Conservation (phyloP, 2,113 vertebrate genomes). For the Scopus umbretta region DNA sequence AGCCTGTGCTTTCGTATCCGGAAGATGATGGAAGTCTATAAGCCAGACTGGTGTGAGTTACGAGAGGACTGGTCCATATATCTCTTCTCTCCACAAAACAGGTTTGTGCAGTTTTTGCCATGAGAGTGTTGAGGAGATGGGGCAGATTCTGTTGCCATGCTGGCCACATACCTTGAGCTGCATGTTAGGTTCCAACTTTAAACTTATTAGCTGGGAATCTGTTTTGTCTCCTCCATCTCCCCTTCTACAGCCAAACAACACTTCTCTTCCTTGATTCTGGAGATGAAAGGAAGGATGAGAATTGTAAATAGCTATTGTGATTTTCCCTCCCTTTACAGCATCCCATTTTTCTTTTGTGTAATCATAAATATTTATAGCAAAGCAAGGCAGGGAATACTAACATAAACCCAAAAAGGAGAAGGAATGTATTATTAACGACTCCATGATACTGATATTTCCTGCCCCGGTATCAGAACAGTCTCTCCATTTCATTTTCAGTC, state of each 20-base stretch:
- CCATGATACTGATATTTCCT: background rate
- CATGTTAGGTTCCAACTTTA: background rate
- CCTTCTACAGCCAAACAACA: background rate
- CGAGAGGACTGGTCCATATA: conserved; percentile 94
- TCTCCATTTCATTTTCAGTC: background rate
- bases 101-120: conserved; percentile 65
- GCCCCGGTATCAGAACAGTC: background rate
- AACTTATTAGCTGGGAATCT: background rate
- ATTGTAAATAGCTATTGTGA: conserved; percentile 8
- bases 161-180: background rate
- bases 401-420: background rate
- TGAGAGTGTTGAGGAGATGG: background rate
- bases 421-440: background rate
- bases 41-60: conserved; percentile 92
- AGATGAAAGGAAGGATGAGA: background rate
- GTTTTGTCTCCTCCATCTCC: background rate
- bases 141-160: background rate
- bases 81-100: conserved; percentile 94
- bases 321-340: background rate
- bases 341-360: conserved; percentile 24
- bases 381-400: conserved; percentile 16
- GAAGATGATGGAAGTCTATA: conserved; percentile 97
- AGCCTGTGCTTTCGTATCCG: conserved; percentile 90
- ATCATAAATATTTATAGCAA: conserved; percentile 49
- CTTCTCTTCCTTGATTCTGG: background rate